These are phyloP conservation scores for Heliconius aoede DNA, from an alignment of 2,888 invertebrate genomes.

Conservation along the genomic window DNA sequence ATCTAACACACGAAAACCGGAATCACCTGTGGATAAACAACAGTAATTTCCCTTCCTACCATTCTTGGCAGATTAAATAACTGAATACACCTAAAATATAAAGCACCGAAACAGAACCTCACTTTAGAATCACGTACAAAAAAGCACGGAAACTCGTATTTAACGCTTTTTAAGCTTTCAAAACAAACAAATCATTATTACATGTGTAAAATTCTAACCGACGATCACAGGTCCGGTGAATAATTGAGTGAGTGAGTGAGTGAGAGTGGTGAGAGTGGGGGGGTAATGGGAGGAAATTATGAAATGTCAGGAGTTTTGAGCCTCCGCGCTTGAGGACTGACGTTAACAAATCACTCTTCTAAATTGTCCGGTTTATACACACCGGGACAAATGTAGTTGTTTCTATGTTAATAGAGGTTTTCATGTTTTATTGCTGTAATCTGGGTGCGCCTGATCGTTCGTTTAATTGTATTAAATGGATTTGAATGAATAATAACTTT, in stretches of 20 bases:
- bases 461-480: too few relatives aligned
- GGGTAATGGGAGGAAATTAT: slow-evolving; percentile 75
- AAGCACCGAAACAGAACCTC: neutral
- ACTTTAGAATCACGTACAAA: slow-evolving; percentile 5
- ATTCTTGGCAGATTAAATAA: neutral
- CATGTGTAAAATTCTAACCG: slow-evolving; percentile 78
- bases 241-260: slow-evolving; percentile 63
- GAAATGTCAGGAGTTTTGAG: slow-evolving; percentile 69
- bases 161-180: slow-evolving; percentile 24
- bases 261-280: slow-evolving; percentile 60
- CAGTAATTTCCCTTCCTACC: slow-evolving; percentile 51
- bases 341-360: slow-evolving; percentile 59
- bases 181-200: slow-evolving; percentile 41
- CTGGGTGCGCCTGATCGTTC: too few relatives aligned
- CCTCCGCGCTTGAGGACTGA: slow-evolving; percentile 41
- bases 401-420: slow-evolving; percentile 33
- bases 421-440: slow-evolving; percentile 10
- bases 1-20: slow-evolving; percentile 70
- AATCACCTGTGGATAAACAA: slow-evolving; percentile 73
- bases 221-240: slow-evolving; percentile 69
- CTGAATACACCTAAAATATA: slow-evolving; percentile 6
- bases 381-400: slow-evolving; percentile 45
- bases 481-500: too few relatives aligned
- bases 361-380: slow-evolving; percentile 52
- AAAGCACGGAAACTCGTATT: neutral